Conservation (phyloP, 1,140 invertebrate genomes). For the Diorhabda carinulata region DNA sequence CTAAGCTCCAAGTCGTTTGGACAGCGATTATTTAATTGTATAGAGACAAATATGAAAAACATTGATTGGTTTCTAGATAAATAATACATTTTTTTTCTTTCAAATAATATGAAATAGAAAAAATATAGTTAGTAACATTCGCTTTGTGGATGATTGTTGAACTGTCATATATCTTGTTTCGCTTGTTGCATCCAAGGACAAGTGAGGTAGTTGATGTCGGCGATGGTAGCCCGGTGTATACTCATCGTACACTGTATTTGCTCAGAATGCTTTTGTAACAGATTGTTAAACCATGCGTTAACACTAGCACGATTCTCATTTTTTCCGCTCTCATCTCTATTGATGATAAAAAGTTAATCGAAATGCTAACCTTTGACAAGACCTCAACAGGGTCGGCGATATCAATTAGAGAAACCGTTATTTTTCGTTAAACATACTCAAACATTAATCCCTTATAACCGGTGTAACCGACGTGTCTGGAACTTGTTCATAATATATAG, state of each 20-base stretch:
- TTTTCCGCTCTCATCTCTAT: background rate
- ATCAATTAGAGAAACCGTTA: background rate
- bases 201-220: constrained; percentile 17
- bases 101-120: no score
- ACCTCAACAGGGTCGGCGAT: background rate
- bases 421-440: background rate
- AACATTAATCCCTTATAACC: no score
- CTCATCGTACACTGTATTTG: constrained; percentile 2
- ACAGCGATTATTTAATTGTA: no score
- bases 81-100: no score
- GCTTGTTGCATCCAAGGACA: constrained; percentile 8
- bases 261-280: constrained; percentile 18
- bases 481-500: no score
- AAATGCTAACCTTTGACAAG: constrained; percentile 2
- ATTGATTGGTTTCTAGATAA: no score
- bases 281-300: constrained; percentile 21
- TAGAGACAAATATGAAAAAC: no score
- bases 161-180: background rate
- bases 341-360: constrained; percentile 2
- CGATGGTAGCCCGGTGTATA: background rate
- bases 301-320: constrained; percentile 15
- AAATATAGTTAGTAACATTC: no score
- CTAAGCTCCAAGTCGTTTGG: no score
- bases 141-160: no score
- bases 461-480: no score